phyloP scores from a whole-genome alignment of 1,140 invertebrate species.

The Sesamia nonagrioides region DNA sequence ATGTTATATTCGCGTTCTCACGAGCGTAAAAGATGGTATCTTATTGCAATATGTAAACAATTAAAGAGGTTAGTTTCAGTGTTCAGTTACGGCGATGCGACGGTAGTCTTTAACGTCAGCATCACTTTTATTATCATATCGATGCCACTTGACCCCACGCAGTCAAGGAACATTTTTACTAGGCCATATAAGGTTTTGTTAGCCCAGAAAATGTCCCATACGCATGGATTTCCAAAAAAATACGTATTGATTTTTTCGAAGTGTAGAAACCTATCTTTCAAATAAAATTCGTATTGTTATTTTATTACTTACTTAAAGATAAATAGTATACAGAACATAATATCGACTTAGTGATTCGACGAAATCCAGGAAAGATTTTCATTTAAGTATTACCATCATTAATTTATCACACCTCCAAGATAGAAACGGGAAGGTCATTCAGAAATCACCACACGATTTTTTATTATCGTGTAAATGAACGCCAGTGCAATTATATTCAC shows the following conservation, averaged over 20 bases:
- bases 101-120: not conserved
- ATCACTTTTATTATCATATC: conserved; percentile 51
- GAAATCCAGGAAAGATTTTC: too few relatives aligned
- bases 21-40: conserved; percentile 42
- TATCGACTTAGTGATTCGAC: too few relatives aligned
- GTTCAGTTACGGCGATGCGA: conserved; percentile 34
- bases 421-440: not conserved
- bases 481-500: conserved; percentile 12
- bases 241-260: too few relatives aligned
- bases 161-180: not conserved
- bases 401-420: not conserved
- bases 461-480: conserved; percentile 28
- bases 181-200: too few relatives aligned
- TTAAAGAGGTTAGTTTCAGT: conserved; percentile 37
- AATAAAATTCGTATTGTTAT: too few relatives aligned
- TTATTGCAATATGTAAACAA: conserved; percentile 54
- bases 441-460: not conserved
- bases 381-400: not conserved
- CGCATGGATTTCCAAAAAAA: too few relatives aligned
- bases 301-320: too few relatives aligned
- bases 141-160: conserved; percentile 12
- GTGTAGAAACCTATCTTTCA: too few relatives aligned
- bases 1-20: conserved; percentile 48
- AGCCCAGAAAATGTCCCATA: too few relatives aligned
- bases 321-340: too few relatives aligned